Evolutionary conservation across 2,113 vertebrate genomes (phyloP), one percentile per base, ranked within the genome.

Genomic region (Nothocercus nigrocapillus): DNA sequence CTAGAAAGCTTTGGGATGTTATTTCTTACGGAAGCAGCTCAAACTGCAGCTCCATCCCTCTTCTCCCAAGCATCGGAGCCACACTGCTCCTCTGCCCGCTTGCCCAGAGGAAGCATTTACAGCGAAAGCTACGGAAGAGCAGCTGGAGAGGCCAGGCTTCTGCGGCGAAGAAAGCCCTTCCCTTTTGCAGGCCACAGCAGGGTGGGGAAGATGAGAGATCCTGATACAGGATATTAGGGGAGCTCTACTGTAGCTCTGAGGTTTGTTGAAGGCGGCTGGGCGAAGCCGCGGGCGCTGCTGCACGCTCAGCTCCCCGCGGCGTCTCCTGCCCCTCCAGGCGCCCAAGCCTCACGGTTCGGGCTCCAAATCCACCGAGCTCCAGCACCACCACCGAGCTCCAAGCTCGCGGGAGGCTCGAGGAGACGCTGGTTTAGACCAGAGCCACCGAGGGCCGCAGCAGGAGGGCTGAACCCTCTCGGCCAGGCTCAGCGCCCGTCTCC

Each of bases 191-290:
- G 73, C 59, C 83, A 64, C 88, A 59, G 61, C 80, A 90, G 81
- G 88, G 66, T 0, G 15, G 69, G 87, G 86, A 67, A 78, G 83
- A 78, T 51, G 88, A 66, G 51, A 85, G 51, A 89, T 94, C 94
- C 94, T 96, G 95, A 97, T 97, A 94, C 91, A 96, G 93, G 94
- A 97, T 20, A 94, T 47, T 79, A 77, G 63, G 95, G 75, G 83
- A 84, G 89, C 77, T 87, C 85, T 85, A 80, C 75, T 3, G 0
- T 34, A 81, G 72, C 93, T 88, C 76, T 68, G 25, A 38, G 2
- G 14, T 34, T 42, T 42, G 73, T 42, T 53, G 68, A 53, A 74
- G 72, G 38, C 81, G 42, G 47, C 64, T 19, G 45, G 53, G 42
- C 30, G 44, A n/a, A 82, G 75, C 51, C 49, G 61, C 10, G 9